phyloP scores from a whole-genome alignment of 2,888 invertebrate species.

The Lasioglossum vierecki region DNA sequence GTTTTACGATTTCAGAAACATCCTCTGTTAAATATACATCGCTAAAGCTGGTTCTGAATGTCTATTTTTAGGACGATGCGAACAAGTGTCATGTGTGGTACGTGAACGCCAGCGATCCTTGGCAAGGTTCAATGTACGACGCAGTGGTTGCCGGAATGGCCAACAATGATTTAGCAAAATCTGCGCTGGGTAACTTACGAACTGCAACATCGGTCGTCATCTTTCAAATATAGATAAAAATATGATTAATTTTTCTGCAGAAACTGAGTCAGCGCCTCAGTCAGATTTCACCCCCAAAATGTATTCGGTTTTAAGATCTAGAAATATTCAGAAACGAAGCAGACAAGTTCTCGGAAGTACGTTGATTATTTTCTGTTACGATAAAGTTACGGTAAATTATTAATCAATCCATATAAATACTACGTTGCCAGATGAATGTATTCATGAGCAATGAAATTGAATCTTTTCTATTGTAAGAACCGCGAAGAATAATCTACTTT shows the following conservation, averaged over 20 bases:
- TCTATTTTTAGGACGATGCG: conserved; percentile 16
- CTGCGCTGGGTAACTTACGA: conserved; percentile 49
- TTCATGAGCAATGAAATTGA: not conserved
- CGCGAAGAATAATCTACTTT: too few species aligned
- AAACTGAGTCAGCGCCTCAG: not conserved
- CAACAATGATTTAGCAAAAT: conserved; percentile 44
- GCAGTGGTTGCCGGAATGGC: conserved; percentile 61
- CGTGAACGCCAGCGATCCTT: conserved; percentile 68
- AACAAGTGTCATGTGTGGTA: conserved; percentile 73
- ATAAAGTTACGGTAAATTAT: not conserved
- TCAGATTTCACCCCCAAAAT: conserved; percentile 33
- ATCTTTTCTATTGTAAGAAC: too few species aligned
- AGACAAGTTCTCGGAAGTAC: conserved; percentile 6
- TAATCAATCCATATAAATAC: too few species aligned
- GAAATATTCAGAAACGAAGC: conserved; percentile 11
- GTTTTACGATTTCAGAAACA: not conserved
- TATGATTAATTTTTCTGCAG: conserved; percentile 10
- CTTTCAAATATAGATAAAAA: not conserved
- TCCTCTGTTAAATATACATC: not conserved
- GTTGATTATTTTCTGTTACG: not conserved
- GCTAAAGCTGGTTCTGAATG: not conserved
- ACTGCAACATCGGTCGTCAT: not conserved
- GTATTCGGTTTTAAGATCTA: conserved; percentile 42
- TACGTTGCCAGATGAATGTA: not conserved
- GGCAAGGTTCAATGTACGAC: conserved; percentile 64